phyloP scores from a whole-genome alignment of 2,113 vertebrate genomes.

The Cranoglanis bouderius region DNA sequence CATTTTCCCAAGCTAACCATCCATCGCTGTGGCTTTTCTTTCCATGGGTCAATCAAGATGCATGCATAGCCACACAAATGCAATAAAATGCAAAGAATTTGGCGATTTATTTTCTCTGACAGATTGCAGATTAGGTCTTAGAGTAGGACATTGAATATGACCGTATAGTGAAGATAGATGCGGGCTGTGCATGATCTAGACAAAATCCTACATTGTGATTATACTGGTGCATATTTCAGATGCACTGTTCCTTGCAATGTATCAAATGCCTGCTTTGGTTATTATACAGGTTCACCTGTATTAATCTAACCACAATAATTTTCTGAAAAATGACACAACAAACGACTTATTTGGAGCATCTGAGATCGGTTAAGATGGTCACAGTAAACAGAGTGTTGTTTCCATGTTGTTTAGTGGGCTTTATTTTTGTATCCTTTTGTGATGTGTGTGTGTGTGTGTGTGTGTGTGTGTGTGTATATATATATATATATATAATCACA shows the following conservation, averaged over 20 bases:
- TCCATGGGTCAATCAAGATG: constrained; percentile 7
- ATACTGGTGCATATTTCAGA: neutral
- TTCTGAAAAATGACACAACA: neutral
- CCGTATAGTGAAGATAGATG: constrained; percentile 18
- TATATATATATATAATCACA: too few species aligned
- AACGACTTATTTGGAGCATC: neutral
- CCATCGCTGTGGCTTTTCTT: constrained; percentile 1
- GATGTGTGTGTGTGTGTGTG: too few species aligned
- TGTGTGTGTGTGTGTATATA: too few species aligned
- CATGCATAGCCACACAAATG: neutral
- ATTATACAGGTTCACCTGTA: neutral
- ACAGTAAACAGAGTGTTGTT: neutral
- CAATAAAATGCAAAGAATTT: neutral
- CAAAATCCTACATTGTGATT: neutral
- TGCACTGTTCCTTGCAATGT: neutral
- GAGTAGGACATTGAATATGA: neutral
- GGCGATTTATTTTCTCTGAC: neutral
- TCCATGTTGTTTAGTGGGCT: neutral
- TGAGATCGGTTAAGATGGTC: neutral
- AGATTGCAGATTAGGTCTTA: constrained; percentile 6
- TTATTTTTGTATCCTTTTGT: neutral
- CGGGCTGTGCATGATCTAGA: neutral
- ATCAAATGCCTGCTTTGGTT: neutral
- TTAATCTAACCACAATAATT: neutral
- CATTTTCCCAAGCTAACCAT: constrained; percentile 25